A percentile compares a stretch with the other conserved stretches of the same genome.
Conservation (phyloP, 2,113 vertebrate genomes). For the Bambusicola thoracicus region DNA sequence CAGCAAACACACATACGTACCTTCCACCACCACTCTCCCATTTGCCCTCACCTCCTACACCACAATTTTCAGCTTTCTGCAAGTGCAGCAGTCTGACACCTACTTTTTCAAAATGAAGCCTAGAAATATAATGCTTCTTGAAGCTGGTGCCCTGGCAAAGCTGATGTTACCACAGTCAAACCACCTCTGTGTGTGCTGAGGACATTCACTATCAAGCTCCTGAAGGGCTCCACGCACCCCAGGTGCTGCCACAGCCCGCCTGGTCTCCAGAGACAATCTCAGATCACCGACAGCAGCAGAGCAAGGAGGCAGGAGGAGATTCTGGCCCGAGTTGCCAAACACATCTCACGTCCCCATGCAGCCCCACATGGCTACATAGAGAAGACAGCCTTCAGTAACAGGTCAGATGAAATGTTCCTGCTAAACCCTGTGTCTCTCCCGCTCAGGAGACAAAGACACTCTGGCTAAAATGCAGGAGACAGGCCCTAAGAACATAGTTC, state of each 20-base stretch:
- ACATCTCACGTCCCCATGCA: not conserved
- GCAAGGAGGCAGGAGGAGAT: not conserved
- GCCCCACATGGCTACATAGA: not conserved
- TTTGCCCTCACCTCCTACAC: not conserved
- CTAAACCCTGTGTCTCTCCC: not conserved
- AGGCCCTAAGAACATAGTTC: not conserved
- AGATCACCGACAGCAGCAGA: not conserved
- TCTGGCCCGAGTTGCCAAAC: constrained; percentile 23
- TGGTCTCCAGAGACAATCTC: not conserved
- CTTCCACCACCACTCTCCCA: not conserved
- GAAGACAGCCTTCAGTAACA: not conserved
- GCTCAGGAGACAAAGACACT: not conserved
- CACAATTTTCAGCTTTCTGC: not conserved
- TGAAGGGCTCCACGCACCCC: not conserved
- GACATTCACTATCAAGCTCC: not conserved
- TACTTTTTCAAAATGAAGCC: not conserved
- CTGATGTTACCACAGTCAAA: not conserved
- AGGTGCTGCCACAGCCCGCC: not conserved
- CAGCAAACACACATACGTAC: not conserved
- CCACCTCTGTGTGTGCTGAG: not conserved
- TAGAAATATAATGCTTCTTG: not conserved
- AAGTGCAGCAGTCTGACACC: not conserved
- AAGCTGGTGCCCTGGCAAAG: not conserved
- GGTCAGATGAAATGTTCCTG: not conserved
- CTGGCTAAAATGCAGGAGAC: not conserved